Conservation (phyloP, 1,140 invertebrate genomes). For the Neocloeon triangulifer region DNA sequence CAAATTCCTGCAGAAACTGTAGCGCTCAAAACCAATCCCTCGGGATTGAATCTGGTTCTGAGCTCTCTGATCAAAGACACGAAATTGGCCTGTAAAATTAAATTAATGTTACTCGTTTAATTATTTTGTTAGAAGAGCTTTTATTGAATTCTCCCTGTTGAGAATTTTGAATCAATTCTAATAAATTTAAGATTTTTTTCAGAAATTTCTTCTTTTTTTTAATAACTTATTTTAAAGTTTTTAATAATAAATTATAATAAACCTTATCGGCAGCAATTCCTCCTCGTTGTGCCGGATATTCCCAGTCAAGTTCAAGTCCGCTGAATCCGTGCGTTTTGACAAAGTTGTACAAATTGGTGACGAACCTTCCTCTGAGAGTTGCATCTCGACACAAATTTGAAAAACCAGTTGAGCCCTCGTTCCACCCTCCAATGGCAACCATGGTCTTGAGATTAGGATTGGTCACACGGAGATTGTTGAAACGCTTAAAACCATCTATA, state of each 20-base stretch:
- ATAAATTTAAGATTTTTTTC: no score
- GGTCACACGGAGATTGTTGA: constrained; percentile 24
- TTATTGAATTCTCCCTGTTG: no score
- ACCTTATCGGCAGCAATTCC: constrained; percentile 22
- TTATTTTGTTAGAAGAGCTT: no score
- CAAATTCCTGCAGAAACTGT: constrained; percentile 16
- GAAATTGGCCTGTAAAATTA: constrained; percentile 1
- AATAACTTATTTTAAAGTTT: no score
- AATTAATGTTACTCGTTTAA: no score
- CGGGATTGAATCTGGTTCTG: constrained; percentile 13
- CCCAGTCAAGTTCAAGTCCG: not conserved
- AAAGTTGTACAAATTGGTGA: not conserved
- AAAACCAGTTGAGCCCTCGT: constrained; percentile 35
- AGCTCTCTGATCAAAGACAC: constrained; percentile 11
- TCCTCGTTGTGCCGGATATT: constrained; percentile 25
- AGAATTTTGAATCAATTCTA: no score
- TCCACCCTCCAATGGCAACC: constrained; percentile 53
- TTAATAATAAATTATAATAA: no score
- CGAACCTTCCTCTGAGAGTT: not conserved
- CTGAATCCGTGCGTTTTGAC: not conserved
- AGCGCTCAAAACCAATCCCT: constrained; percentile 15
- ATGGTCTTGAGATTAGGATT: constrained; percentile 38
- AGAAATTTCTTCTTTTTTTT: no score
- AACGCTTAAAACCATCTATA: constrained; percentile 18
- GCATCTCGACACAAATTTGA: constrained; percentile 16